These are phyloP conservation scores for Eriocheir sinensis DNA, from an alignment of 1,140 invertebrate genomes.

Conservation along the genomic window DNA sequence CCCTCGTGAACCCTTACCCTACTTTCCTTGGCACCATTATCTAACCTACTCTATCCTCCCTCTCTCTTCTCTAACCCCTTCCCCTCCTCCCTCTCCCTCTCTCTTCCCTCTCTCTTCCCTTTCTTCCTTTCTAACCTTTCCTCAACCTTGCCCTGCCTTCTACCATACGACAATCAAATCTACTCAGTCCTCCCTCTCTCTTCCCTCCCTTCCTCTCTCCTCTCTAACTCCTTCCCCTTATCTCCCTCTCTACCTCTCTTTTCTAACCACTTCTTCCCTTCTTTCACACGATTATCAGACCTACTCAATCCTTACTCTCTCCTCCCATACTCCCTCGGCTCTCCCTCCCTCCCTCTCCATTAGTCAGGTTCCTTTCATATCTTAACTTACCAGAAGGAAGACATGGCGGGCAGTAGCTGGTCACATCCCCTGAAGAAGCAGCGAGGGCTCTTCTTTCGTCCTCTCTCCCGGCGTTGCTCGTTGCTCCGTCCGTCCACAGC, in stretches of 20 bases:
- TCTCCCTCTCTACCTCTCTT: neutral
- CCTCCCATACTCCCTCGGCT: neutral
- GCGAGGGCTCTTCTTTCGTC: neutral
- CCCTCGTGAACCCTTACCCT: neutral
- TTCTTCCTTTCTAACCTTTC: neutral
- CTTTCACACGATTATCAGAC: no score
- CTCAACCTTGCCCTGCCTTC: no score
- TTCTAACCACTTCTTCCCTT: no score
- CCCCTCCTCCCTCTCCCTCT: neutral
- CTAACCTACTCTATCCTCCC: neutral
- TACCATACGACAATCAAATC: no score
- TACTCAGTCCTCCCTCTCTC: neutral
- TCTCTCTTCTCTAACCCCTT: neutral
- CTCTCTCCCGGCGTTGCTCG: neutral
- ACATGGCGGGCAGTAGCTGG: neutral
- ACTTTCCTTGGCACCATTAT: neutral
- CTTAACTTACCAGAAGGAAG: neutral
- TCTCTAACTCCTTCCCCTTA: no score
- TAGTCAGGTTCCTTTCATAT: neutral
- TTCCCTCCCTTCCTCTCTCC: neutral
- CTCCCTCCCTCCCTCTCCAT: no score
- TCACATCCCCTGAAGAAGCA: neutral
- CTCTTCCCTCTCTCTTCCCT: neutral
- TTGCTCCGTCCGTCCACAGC: no score
- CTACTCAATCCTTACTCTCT: no score